phyloP scores from a whole-genome alignment of 2,888 invertebrate species.

The Protonemura montana region DNA sequence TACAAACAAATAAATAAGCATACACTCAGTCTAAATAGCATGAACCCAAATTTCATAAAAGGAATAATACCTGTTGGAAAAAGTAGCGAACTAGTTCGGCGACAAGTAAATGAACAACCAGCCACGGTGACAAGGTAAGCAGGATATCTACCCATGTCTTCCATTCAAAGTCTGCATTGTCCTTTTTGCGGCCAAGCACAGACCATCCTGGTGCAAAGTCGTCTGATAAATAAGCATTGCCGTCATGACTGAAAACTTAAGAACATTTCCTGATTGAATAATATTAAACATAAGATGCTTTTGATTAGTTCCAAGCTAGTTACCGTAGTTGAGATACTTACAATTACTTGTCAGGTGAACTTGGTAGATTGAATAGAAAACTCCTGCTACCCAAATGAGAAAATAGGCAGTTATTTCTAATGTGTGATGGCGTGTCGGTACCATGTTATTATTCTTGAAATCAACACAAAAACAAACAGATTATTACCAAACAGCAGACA shows the following conservation, averaged over 20 bases:
- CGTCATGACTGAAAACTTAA: conserved; percentile 59
- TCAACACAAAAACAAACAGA: too few relatives aligned
- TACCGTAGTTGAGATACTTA: too few relatives aligned
- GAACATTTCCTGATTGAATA: conserved; percentile 27
- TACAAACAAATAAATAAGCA: conserved; percentile 22
- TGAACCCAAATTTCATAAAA: neutral
- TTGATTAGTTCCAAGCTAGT: too few relatives aligned
- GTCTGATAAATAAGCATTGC: conserved; percentile 55
- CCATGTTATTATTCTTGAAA: neutral
- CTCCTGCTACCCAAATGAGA: conserved; percentile 64
- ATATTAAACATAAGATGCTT: too few relatives aligned
- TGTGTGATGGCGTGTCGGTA: neutral
- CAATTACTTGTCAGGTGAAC: conserved; percentile 64
- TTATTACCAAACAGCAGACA: too few relatives aligned
- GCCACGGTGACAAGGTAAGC: conserved; percentile 63
- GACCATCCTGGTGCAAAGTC: conserved; percentile 69
- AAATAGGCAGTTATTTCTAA: conserved; percentile 63
- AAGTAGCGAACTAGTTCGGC: conserved; percentile 62
- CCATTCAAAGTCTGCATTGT: conserved; percentile 78
- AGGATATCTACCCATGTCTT: conserved; percentile 67
- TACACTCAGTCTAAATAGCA: neutral
- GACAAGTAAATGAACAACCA: conserved; percentile 64
- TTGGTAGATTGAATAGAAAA: conserved; percentile 66
- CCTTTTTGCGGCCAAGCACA: conserved; percentile 65
- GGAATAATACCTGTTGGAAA: conserved; percentile 53